These are phyloP conservation scores for Cryptus viduatorius DNA, from an alignment of 2,888 invertebrate genomes.

Conservation along the genomic window DNA sequence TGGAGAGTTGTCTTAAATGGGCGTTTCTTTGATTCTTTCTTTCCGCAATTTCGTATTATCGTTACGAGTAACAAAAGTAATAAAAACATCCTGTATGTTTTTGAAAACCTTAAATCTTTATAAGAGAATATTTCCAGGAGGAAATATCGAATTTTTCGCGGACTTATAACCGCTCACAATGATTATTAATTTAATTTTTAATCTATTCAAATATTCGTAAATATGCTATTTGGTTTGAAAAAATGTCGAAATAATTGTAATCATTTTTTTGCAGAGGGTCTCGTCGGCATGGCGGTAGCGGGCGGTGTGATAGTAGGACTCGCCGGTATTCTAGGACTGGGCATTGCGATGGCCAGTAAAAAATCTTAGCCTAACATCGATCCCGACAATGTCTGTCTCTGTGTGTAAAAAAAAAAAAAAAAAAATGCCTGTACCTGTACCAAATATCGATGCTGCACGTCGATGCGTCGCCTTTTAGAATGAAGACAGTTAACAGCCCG, in stretches of 20 bases:
- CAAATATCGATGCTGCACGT: constrained; percentile 64
- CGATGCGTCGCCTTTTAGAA: constrained; percentile 50
- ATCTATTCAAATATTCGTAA: constrained; percentile 61
- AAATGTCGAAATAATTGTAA: constrained; percentile 53
- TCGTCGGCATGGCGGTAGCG: constrained; percentile 95
- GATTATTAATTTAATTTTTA: too few relatives aligned
- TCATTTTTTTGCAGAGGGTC: constrained; percentile 89
- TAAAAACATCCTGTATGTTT: too few relatives aligned
- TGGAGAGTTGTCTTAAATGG: too few relatives aligned
- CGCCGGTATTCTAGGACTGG: constrained; percentile 93
- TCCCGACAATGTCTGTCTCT: constrained; percentile 16
- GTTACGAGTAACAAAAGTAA: too few relatives aligned
- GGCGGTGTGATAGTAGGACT: constrained; percentile 95
- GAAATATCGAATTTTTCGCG: too few relatives aligned
- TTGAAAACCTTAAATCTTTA: too few relatives aligned
- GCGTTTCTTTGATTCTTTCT: too few relatives aligned
- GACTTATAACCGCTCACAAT: too few relatives aligned
- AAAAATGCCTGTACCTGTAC: constrained; percentile 66
- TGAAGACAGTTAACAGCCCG: constrained; percentile 36
- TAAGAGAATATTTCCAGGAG: too few relatives aligned
- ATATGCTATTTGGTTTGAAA: not conserved
- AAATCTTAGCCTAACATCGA: constrained; percentile 67
- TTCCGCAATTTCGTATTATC: too few relatives aligned
- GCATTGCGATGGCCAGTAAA: constrained; percentile 90
- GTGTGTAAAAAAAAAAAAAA: constrained; percentile 36